Base-by-base conservation (phyloP, 2,888 invertebrate species). In the Drosophila austrosaltans region DNA sequence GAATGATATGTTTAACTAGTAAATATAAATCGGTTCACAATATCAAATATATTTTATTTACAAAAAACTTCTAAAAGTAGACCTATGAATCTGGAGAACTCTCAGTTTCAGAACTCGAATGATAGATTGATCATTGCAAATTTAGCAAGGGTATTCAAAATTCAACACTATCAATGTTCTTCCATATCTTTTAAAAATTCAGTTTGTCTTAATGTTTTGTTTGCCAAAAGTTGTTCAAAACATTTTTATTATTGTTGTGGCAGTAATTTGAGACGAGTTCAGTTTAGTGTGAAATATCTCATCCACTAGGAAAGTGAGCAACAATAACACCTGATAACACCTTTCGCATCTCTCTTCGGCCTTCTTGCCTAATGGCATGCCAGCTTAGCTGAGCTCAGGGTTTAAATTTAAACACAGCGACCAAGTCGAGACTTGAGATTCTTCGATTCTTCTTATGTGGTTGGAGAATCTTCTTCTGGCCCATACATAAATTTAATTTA, bases 401-500 rank as follows among this genome's bases (percentile, higher is more conserved):
- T 85, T 83, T 83, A 83, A 85, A 77, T 79, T 80, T 87, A 83
- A 83, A 85, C 87, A 68, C 74, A 72, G 44, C 40, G 56, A 61
- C 40, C 48, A 30, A 44, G 28, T 71, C 68, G 28, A 40, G 36
- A 40, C 28, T n/a, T 16, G 36, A 39, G 39, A 53, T 42, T 39
- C 48, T 48, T 28, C 22, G 61, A 57, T 71, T 64, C 64, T 53
- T 48, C 20, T 54, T 48, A 30, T 22, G 25, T 63, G 48, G 28
- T 53, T 39, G 57, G 12, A 40, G 39, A 65, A 61, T 67, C 67
- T 68, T 60, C 65, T 54, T 48, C 28, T 72, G 75, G 22, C 54
- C 66, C 61, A 20, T 53, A 78, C 67, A 63, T 77, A 72, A 79
- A 82, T 83, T 86, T 85, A 84, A 87, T 84, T 87, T 84, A 87